Evolutionary conservation across 2,888 invertebrate genomes (phyloP), one percentile per base, ranked within the genome.

Genomic region (Listrodromus nycthemerus): DNA sequence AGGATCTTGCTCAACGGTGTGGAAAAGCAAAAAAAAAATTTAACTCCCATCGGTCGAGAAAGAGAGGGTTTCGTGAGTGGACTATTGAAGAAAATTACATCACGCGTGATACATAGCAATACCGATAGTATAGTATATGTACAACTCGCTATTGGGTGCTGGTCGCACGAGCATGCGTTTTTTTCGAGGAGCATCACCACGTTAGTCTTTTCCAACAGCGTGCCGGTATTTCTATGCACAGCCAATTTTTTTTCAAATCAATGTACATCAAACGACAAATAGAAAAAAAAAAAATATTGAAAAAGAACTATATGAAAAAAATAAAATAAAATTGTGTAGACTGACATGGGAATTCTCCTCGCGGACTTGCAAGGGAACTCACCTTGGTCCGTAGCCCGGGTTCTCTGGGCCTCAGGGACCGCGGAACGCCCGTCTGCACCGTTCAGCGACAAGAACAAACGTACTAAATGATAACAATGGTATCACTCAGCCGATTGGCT

Each of bases 391-490:
- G 94, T 95, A 90, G 95, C 93, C 90, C 92, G 91, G 85, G 92
- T 91, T 91, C 93, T 90, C 92, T 93, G 90, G 90, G 90, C 91
- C 88, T 90, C 90, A 87, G 90, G 90, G 89, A 92, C 89, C 88
- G 90, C 91, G 86, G 90, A 85, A 86, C 89, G 89, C 87, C 91
- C 90, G 86, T 91, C 95, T 93, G 95, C 96, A 96, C 96, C 95
- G 95, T 96, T 96, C 95, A 97, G 96, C 95, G 96, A 96, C 95
- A 95, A 94, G 95, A 96, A 96, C 94, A 95, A 95, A 95, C 95
- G 95, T 95, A 95, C 95, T 96, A 95, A 95, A 95, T 95, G 93
- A 93, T 93, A 93, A 92, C 92, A 92, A 92, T 91, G 91, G 91
- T 89, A 89, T 91, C 91, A 91, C 90, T 89, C 90, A 91, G 90